Base-by-base conservation (phyloP, 1,140 invertebrate species). In the Drosophila jambulina region DNA sequence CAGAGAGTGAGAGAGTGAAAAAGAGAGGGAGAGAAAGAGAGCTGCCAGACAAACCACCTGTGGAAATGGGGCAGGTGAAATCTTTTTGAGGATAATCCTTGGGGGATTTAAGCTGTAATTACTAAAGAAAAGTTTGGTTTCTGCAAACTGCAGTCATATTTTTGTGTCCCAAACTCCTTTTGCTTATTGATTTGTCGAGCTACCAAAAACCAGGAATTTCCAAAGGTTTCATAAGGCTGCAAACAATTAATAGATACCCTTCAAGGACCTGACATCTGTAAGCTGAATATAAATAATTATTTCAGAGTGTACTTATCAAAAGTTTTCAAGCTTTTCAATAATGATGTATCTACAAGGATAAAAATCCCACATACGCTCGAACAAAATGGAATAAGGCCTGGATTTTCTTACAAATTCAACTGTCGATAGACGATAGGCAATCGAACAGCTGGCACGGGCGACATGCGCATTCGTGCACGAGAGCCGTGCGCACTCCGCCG, bases 381-480 rank as follows among this genome's bases (percentile, higher is more conserved):
- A 17, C 3, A n/a, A 34, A 10, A 7, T 9, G n/a, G 13, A 21
- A 29, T 21, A 2, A 13, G 4, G 48, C 46, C 48, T 69, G 36
- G 21, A 12, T 29, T 23, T 34, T 34, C 2, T 13, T 13, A 2
- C n/a, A 13, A 36, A 36, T 51, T 21, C 48, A 67, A 32, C 25
- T 70, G 67, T 13, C 63, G 67, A 70, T 70, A 70, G 34, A 45
- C 63, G 29, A 27, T 43, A 70, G 53, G 53, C 46, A 54, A 29
- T 53, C 23, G 38, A 53, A 62, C 67, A 70, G 67, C 67, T 70
- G 67, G 9, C 19, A 19, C n/a, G 13, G n/a, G 29, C 13, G 62
- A 40, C 67, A 68, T 70, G 67, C 67, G 67, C 67, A 68, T 4
- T 38, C 38, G 3, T 34, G 19, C 17, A 38, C 40, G 13, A 21